A percentile compares a stretch with the other conserved stretches of the same genome.
These are phyloP conservation scores for Thunnus albacares DNA, from an alignment of 2,797 vertebrate genomes.

Conservation along the genomic window DNA sequence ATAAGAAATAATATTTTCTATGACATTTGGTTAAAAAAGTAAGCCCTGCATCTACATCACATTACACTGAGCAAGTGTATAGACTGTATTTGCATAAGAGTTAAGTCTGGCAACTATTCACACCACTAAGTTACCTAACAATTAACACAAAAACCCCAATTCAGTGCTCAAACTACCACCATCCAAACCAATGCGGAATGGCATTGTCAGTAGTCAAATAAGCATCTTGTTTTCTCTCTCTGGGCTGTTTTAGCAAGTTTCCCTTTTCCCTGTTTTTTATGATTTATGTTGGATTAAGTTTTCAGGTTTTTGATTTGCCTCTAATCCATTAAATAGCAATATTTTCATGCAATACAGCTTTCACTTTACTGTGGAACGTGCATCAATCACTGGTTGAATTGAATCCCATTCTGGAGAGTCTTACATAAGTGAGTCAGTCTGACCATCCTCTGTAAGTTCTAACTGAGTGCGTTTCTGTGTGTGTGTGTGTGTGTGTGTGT, in stretches of 20 bases:
- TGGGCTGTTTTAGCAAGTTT: conserved; percentile 50
- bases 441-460: conserved; percentile 54
- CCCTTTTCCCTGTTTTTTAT: conserved; percentile 26
- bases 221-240: conserved; percentile 68
- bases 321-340: conserved; percentile 64
- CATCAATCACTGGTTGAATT: conserved; percentile 71
- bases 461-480: conserved; percentile 57
- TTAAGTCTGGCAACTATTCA: conserved; percentile 69
- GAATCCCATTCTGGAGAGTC: conserved; percentile 68
- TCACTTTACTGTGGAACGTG: conserved; percentile 55
- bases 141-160: conserved; percentile 74
- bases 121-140: conserved; percentile 78
- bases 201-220: conserved; percentile 71
- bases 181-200: conserved; percentile 76
- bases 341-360: conserved; percentile 51
- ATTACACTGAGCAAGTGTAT: conserved; percentile 63
- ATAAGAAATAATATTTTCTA: conserved; percentile 64
- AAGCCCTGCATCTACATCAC: conserved; percentile 62
- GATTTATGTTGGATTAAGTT: conserved; percentile 53
- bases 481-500: conserved; percentile 34
- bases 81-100: conserved; percentile 45
- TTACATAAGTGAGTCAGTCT: conserved; percentile 67
- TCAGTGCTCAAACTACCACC: conserved; percentile 65
- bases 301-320: conserved; percentile 64
- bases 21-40: conserved; percentile 65